A percentile compares a stretch with the other conserved stretches of the same genome.
phyloP scores from a whole-genome alignment of 2,113 vertebrate genomes.

The Sinocyclocheilus anophthalmus region DNA sequence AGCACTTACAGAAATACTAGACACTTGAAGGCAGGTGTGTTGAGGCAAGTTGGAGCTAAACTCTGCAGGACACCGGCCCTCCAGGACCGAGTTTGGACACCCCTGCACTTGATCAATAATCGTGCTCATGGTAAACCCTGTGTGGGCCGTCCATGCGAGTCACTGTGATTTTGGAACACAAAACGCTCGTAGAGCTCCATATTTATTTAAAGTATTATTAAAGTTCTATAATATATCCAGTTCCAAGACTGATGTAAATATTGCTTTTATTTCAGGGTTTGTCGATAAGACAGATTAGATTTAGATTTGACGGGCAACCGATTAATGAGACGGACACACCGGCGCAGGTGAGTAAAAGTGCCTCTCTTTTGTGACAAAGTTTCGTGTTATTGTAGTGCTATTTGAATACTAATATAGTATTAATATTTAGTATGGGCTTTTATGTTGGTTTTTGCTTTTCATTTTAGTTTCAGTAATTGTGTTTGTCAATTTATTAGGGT shows the following conservation, averaged over 20 bases:
- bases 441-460: not conserved
- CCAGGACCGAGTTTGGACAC: no score
- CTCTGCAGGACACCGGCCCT: no score
- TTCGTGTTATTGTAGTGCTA: not conserved
- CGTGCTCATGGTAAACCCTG: not conserved
- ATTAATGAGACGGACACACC: constrained; percentile 84
- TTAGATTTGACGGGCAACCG: constrained; percentile 84
- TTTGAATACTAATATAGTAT: not conserved
- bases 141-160: not conserved
- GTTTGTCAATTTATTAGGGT: not conserved
- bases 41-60: no score
- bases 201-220: not conserved
- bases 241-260: not conserved
- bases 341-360: constrained; percentile 73
- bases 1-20: no score
- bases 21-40: no score
- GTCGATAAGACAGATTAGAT: constrained; percentile 84
- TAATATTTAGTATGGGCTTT: not conserved
- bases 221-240: no score
- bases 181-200: not conserved
- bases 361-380: not conserved
- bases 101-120: not conserved
- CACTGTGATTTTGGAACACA: not conserved
- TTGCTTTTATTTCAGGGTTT: constrained; percentile 71
- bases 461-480: not conserved